phyloP scores from a whole-genome alignment of 2,797 vertebrate genomes.

The Acestrorhynchus altus region DNA sequence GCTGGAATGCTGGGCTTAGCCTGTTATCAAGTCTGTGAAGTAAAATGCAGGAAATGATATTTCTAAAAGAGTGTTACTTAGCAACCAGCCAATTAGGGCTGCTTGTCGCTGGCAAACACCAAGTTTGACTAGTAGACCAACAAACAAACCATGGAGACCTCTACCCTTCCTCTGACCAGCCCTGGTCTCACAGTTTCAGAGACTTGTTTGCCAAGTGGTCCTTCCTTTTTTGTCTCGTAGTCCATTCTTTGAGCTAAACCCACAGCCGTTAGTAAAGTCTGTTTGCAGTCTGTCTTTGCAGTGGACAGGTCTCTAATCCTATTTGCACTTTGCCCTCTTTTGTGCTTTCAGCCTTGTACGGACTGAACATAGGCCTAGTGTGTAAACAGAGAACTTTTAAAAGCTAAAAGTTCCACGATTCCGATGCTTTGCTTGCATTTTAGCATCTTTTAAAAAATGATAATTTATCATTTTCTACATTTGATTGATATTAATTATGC shows the following conservation, averaged over 20 bases:
- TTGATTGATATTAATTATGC: too few species aligned
- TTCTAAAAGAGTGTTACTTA: constrained; percentile 10
- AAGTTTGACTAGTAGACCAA: constrained; percentile 66
- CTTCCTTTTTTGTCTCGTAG: constrained; percentile 63
- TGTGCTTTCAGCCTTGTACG: constrained; percentile 1
- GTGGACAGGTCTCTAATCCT: constrained; percentile 43
- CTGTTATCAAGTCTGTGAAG: constrained; percentile 5
- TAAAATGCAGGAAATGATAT: not conserved
- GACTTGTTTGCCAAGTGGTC: constrained; percentile 62
- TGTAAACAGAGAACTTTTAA: not conserved
- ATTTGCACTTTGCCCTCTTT: constrained; percentile 29
- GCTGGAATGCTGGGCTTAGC: constrained; percentile 16
- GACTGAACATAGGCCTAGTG: not conserved
- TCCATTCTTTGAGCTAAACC: constrained; percentile 65
- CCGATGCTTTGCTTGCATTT: not conserved
- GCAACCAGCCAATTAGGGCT: constrained; percentile 7
- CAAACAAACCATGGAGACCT: constrained; percentile 63
- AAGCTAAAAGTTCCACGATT: not conserved
- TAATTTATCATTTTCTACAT: not conserved
- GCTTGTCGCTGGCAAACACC: constrained; percentile 64
- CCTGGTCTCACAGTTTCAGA: constrained; percentile 60
- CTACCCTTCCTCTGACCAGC: constrained; percentile 30
- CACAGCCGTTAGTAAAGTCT: constrained; percentile 47
- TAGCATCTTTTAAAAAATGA: not conserved
- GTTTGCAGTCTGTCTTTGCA: constrained; percentile 61